phyloP scores from a whole-genome alignment of 2,113 vertebrate species.

The Thinocorus orbignyianus region DNA sequence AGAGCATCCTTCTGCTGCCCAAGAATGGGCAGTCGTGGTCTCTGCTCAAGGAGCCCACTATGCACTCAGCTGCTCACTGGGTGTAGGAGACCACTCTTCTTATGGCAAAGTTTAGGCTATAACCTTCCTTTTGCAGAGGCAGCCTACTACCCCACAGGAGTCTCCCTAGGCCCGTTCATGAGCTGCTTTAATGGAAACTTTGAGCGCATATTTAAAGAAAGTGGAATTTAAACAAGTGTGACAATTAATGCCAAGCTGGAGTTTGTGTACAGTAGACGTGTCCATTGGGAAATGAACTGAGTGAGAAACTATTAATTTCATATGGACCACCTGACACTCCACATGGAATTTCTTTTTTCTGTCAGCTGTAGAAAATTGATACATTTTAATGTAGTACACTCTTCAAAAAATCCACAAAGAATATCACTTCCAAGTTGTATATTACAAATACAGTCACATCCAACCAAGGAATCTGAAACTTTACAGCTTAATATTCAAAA shows the following conservation, averaged over 20 bases:
- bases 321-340: not conserved
- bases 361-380: not conserved
- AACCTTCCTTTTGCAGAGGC: not conserved
- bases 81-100: not conserved
- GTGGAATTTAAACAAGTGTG: not conserved
- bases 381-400: not conserved
- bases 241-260: not conserved
- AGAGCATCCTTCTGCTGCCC: not conserved
- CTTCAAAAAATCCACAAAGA: not conserved
- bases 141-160: not conserved
- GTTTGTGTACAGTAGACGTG: not conserved
- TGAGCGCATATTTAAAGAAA: not conserved
- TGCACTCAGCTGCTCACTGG: not conserved
- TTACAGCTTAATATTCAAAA: not conserved
- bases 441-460: not conserved
- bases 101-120: not conserved
- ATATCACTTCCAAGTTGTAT: not conserved
- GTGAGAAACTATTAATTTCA: constrained; percentile 29
- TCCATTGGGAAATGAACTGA: not conserved
- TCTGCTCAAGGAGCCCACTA: rapidly evolving
- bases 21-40: not conserved
- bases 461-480: not conserved
- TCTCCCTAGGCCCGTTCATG: not conserved
- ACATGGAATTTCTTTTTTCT: not conserved
- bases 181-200: not conserved